These are phyloP conservation scores for Conus ventricosus DNA, from an alignment of 1,140 invertebrate genomes.

Conservation along the genomic window DNA sequence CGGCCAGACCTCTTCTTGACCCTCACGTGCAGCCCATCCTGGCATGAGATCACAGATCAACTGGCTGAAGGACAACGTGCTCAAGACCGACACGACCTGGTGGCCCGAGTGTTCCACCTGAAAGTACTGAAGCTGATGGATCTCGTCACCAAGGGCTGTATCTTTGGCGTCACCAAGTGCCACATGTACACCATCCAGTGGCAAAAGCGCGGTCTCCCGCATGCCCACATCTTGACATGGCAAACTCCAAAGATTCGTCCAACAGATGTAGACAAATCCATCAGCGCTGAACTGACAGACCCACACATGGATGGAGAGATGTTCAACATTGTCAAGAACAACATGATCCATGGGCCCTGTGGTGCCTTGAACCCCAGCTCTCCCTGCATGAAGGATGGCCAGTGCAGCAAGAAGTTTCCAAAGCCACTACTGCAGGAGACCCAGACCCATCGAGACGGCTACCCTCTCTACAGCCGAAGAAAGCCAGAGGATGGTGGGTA, in stretches of 20 bases:
- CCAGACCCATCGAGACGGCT: constrained; percentile 67
- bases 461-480: constrained; percentile 71
- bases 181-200: constrained; percentile 74
- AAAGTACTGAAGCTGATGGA: constrained; percentile 73
- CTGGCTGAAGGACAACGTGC: constrained; percentile 62
- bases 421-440: not conserved
- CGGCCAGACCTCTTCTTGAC: constrained; percentile 75
- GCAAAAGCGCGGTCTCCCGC: constrained; percentile 76
- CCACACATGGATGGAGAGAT: constrained; percentile 33
- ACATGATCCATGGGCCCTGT: constrained; percentile 60
- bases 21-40: constrained; percentile 77
- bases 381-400: constrained; percentile 57
- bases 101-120: constrained; percentile 75
- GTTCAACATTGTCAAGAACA: constrained; percentile 39
- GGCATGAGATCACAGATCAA: constrained; percentile 72
- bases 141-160: not conserved
- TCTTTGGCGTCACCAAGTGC: constrained; percentile 9
- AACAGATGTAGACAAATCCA: not conserved
- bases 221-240: constrained; percentile 77
- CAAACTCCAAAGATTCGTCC: constrained; percentile 50
- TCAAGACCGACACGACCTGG: constrained; percentile 73
- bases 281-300: constrained; percentile 14
- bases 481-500: constrained; percentile 29
- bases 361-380: constrained; percentile 46
- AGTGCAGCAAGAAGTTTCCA: not conserved